A percentile compares a stretch with the other conserved stretches of the same genome.
Evolutionary conservation across 2,797 vertebrate genomes (phyloP).

Genomic region (Mus spretus): DNA sequence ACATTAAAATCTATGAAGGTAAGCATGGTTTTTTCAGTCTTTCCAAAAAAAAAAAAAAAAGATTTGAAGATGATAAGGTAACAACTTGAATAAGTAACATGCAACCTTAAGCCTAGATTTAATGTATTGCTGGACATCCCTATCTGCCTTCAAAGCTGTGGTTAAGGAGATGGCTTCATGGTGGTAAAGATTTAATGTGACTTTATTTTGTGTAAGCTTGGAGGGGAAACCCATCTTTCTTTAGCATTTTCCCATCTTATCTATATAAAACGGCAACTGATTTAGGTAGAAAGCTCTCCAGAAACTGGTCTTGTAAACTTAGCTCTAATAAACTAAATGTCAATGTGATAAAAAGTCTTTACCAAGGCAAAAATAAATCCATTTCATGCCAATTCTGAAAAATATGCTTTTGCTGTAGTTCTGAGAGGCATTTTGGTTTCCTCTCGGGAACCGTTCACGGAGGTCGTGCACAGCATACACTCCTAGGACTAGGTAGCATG

Average conservation of each 20-base stretch:
- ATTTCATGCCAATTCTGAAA: conserved; percentile 54
- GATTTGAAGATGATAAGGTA: background rate
- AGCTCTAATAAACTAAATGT: conserved; percentile 79
- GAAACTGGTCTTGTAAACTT: conserved; percentile 70
- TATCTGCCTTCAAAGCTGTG: conserved; percentile 22
- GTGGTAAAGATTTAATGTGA: conserved; percentile 64
- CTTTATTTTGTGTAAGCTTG: conserved; percentile 69
- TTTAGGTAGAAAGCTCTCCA: conserved; percentile 69
- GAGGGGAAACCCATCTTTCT: conserved; percentile 37
- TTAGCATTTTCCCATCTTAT: conserved; percentile 74
- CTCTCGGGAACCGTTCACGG: background rate
- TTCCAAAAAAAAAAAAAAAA: background rate
- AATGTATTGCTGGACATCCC: background rate
- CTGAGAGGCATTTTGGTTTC: background rate
- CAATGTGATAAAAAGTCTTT: conserved; percentile 72
- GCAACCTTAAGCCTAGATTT: background rate
- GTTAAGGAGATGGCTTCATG: conserved; percentile 29
- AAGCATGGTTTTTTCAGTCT: background rate
- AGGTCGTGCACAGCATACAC: background rate
- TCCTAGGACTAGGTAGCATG: conserved; percentile 1
- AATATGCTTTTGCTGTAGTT: conserved; percentile 42
- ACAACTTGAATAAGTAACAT: conserved; percentile 27
- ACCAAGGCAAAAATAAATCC: conserved; percentile 42
- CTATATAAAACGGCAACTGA: conserved; percentile 72
- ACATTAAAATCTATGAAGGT: background rate